phyloP scores from a whole-genome alignment of 2,888 invertebrate genomes.

The Cremastinae sp. region DNA sequence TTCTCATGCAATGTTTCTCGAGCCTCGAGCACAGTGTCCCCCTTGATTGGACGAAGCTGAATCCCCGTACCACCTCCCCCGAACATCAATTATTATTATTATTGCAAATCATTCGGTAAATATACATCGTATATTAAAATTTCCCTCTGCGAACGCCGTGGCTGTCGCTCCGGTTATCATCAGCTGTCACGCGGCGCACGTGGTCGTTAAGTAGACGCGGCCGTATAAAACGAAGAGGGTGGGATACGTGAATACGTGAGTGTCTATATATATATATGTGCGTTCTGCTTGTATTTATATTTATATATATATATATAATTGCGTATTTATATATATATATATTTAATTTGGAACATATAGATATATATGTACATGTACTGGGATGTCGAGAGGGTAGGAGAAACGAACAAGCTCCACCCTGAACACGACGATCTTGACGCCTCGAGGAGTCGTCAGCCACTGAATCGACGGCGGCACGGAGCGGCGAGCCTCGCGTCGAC shows the following conservation, averaged over 20 bases:
- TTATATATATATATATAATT: neutral
- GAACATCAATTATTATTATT: neutral
- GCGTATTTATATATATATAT: conserved; percentile 1
- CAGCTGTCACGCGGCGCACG: conserved; percentile 77
- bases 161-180: conserved; percentile 49
- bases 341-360: neutral
- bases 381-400: conserved; percentile 56
- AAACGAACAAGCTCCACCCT: conserved; percentile 82
- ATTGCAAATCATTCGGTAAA: neutral
- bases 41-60: no score
- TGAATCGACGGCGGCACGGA: conserved; percentile 67
- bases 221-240: conserved; percentile 83
- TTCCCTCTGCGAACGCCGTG: neutral
- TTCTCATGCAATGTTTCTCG: neutral
- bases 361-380: conserved; percentile 13
- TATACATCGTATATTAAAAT: neutral
- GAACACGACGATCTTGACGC: conserved; percentile 81
- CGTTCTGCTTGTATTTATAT: neutral
- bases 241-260: conserved; percentile 81
- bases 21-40: no score
- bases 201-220: conserved; percentile 81
- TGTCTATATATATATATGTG: conserved; percentile 4
- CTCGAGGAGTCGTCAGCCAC: conserved; percentile 78
- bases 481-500: conserved; percentile 77
- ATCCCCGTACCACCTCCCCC: no score